Evolutionary conservation across 2,888 invertebrate species (phyloP).

Genomic region (Drosophila ustulata): DNA sequence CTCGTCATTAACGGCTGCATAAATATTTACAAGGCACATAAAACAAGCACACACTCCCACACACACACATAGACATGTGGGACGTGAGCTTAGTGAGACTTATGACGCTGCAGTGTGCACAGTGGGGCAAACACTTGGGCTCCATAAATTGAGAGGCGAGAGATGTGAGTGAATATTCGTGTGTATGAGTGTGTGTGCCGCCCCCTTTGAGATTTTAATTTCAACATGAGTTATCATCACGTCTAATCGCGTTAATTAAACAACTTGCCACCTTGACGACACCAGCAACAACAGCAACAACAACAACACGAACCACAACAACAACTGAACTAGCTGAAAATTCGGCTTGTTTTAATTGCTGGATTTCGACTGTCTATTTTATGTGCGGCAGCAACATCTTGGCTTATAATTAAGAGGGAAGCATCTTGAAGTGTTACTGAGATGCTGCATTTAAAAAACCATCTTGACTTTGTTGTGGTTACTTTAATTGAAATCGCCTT

Average conservation of each 20-base stretch:
- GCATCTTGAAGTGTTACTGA: conserved; percentile 1
- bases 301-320: conserved; percentile 6
- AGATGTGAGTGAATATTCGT: not conserved
- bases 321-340: conserved; percentile 19
- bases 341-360: conserved; percentile 63
- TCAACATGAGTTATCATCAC: conserved; percentile 68
- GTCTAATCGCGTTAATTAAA: conserved; percentile 80
- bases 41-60: conserved; percentile 31
- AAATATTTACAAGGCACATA: conserved; percentile 79
- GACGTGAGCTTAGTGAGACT: conserved; percentile 8
- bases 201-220: conserved; percentile 64
- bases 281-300: conserved; percentile 25
- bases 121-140: conserved; percentile 42
- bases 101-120: conserved; percentile 21
- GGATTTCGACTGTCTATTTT: conserved; percentile 54
- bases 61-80: not conserved
- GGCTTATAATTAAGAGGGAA: conserved; percentile 58
- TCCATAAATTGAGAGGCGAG: conserved; percentile 55
- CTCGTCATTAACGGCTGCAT: conserved; percentile 75
- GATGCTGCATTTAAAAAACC: not conserved
- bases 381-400: conserved; percentile 33
- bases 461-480: conserved; percentile 61
- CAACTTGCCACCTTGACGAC: conserved; percentile 70
- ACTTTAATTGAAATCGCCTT: conserved; percentile 58
- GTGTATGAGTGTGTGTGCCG: not conserved